Evolutionary conservation across 2,113 vertebrate genomes (phyloP), one percentile per base, ranked within the genome.

Genomic region (Elephas maximus): DNA sequence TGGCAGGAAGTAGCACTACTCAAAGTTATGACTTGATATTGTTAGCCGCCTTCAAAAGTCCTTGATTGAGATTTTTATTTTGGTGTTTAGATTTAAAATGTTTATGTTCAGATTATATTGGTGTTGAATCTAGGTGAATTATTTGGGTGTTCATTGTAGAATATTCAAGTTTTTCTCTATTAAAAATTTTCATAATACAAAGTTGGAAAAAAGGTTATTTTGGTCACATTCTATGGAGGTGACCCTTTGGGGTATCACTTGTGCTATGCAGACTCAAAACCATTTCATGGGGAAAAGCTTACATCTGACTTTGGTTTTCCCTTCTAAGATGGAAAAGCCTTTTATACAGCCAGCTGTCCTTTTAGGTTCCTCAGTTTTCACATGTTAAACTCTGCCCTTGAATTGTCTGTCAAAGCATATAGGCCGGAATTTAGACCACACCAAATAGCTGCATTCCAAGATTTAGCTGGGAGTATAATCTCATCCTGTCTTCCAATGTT

Each of bases 401-500:
- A 71, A 81, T 76, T 63, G 37, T 90, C 65, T 88, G 24, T 71
- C 57, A 37, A 86, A 26, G 33, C 18, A 82, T 37, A 88, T 77
- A 83, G 41, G 57, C 89, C 60, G 84, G 41, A 91, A 80, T 67
- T 83, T 84, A 96, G 74, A 88, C 23, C 93, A 78, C 81, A 79
- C 15, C 73, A 73, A 83, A 84, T 65, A 77, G 18, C 78, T 65
- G 45, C 11, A 79, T 86, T 85, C 44, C 60, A 89, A 67, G 84
- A 92, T 89, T 86, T 89, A 74, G 6, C 53, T 82, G 45, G 78
- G 73, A 86, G 8, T 67, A 76, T 62, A 96, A 90, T 91, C 73
- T 88, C 45, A 94, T 83, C 57, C 45, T 87, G 79, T 95, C 87
- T 96, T 80, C 60, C 51, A 96, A 86, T 78, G 85, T 93, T 77